Evolutionary conservation across 2,888 invertebrate species (phyloP), one percentile per base, ranked within the genome.

Genomic region (Loripinus fragilis): DNA sequence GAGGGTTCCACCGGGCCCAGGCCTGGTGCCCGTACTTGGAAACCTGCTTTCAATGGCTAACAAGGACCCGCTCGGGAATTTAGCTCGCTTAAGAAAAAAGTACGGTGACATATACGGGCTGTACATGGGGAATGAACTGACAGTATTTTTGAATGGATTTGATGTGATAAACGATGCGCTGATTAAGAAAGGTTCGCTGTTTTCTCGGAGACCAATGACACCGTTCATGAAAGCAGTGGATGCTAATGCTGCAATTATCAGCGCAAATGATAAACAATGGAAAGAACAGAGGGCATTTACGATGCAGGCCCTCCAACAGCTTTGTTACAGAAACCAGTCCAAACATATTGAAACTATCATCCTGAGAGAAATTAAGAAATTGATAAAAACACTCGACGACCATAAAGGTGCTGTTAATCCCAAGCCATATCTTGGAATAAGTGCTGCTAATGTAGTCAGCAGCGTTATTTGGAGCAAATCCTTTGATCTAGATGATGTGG

Each of bases 371-470:
- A 45, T 71, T 0, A 33, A 17, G 2, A 23, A 67, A 8, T 65
- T 78, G 0, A 35, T 71, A 12, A 52, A 70, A n/a, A 41, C 17
- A 20, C n/a, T 74, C 10, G 23, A 35, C 0, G 42, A 52, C 3
- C 15, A 17, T 0, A 12, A 66, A 10, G 38, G 41, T 35, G 55
- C 80, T 23, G 74, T 84, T 10, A 72, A 88, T 42, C 48, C 80
- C 8, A 55, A 71, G 15, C 64, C 73, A 0, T 25, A 76, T 2
- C 65, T 86, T 0, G 67, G 65, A 2, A 73, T 73, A 0, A 81
- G 85, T 23, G 78, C 86, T 3, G 83, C 85, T 0, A 87, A 86
- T 69, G 73, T 88, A 10, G 85, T 88, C 8, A 83, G 76, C 45
- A 76, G 76, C 7, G 74, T 88, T 17, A 30, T 81, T 8, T 69